Percentiles rank a stretch among this genome's conserved stretches.
phyloP scores from a whole-genome alignment of 2,797 vertebrate genomes.

The Phylloscopus collybita region DNA sequence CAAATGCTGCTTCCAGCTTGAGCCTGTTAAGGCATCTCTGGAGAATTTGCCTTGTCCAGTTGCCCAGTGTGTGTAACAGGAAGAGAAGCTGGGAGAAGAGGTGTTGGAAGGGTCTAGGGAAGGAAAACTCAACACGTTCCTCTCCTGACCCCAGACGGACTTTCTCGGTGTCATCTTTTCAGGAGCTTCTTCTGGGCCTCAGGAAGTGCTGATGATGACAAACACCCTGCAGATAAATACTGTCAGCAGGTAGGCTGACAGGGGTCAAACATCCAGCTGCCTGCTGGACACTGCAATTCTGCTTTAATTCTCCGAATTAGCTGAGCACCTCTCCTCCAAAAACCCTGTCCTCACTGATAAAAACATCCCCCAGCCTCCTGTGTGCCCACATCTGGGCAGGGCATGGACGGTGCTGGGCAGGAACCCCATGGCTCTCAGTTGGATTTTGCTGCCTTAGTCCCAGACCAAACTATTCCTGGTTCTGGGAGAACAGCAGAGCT shows the following conservation, averaged over 20 bases:
- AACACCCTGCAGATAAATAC: not conserved
- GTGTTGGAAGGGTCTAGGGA: fast-evolving
- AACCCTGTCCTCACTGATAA: not conserved
- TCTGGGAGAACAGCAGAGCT: not conserved
- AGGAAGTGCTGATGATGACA: not conserved
- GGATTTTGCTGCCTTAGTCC: not conserved
- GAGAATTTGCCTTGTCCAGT: not conserved
- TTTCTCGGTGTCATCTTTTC: not conserved
- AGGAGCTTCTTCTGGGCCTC: not conserved
- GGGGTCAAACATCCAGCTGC: not conserved
- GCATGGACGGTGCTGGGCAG: not conserved
- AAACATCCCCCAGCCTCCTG: not conserved
- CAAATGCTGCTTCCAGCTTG: not conserved
- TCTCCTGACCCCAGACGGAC: not conserved
- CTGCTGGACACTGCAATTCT: not conserved
- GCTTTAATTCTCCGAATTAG: not conserved
- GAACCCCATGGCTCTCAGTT: not conserved
- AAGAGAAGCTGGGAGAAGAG: not conserved
- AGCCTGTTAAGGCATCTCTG: not conserved
- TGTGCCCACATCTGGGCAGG: not conserved
- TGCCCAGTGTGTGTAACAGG: not conserved
- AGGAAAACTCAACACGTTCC: not conserved
- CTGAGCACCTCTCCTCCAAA: not conserved
- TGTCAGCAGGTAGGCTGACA: not conserved
- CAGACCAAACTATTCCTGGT: not conserved